Conservation (phyloP, 2,797 vertebrate species). For the Stomatorhinus walkeri region DNA sequence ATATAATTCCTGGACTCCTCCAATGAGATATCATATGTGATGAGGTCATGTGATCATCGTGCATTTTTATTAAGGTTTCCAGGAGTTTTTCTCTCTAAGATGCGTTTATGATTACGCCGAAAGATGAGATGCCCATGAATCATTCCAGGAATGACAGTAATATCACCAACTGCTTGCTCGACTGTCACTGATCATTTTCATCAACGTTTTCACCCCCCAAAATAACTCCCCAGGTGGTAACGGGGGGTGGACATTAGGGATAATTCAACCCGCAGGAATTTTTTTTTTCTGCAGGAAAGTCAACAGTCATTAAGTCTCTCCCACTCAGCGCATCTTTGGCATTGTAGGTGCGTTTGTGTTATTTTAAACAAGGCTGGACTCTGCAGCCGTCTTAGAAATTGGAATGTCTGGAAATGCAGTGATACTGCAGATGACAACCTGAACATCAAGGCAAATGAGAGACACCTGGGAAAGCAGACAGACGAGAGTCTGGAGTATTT, state of each 20-base stretch:
- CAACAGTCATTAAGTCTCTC: neutral
- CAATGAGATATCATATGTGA: neutral
- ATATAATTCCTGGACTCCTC: neutral
- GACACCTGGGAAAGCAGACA: neutral
- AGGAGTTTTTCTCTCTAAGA: neutral
- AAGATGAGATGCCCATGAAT: neutral
- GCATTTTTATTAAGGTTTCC: neutral
- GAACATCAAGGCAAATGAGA: neutral
- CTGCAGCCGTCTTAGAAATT: neutral
- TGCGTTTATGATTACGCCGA: neutral
- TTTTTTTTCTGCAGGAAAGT: neutral
- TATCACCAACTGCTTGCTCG: neutral
- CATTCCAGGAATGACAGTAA: neutral
- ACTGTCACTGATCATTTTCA: neutral
- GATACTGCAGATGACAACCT: neutral
- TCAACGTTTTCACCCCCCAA: neutral
- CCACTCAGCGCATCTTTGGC: neutral
- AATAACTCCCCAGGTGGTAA: neutral
- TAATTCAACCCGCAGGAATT: neutral
- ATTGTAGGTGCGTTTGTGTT: neutral
- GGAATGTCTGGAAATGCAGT: neutral
- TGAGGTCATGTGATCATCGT: neutral
- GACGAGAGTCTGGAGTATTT: neutral
- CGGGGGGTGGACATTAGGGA: neutral
- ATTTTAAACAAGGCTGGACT: neutral